Conservation (phyloP, 2,888 invertebrate species). For the Coleophora flavipennella region DNA sequence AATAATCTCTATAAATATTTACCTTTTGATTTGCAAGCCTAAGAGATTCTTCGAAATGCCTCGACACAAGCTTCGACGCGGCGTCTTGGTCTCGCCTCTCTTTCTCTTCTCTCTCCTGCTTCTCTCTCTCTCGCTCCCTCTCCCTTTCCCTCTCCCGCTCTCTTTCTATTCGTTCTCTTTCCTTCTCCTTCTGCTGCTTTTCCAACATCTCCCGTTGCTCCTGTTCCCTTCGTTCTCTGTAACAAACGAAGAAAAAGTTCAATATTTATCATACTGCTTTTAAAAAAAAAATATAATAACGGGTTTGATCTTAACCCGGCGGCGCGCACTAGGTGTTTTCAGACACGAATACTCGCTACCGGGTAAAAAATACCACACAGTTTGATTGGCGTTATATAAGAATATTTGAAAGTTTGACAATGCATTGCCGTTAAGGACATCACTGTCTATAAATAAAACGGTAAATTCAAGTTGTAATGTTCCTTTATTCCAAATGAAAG, state of each 20-base stretch:
- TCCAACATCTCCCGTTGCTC: conserved; percentile 75
- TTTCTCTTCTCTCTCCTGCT: conserved; percentile 68
- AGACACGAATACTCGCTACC: no score
- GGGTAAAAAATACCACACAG: no score
- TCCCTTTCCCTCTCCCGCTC: conserved; percentile 70
- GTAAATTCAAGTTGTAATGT: no score
- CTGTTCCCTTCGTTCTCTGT: conserved; percentile 64
- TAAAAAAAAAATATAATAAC: no score
- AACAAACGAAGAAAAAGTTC: conserved; percentile 21
- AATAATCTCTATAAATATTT: no score
- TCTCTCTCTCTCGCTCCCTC: conserved; percentile 64
- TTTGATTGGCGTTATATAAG: no score
- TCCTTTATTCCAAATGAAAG: no score
- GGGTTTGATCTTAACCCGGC: no score
- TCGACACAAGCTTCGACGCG: conserved; percentile 85
- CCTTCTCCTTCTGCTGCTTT: conserved; percentile 78
- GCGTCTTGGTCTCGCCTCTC: conserved; percentile 78
- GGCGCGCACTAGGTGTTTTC: no score
- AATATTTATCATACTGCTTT: not conserved
- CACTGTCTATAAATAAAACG: no score
- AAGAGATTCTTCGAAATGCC: conserved; percentile 92
- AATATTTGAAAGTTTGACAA: no score
- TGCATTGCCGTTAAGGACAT: no score
- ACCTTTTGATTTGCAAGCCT: conserved; percentile 85
- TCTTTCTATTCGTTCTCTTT: conserved; percentile 76